Percentiles rank a stretch among this genome's conserved stretches.
These are phyloP conservation scores for Carassius auratus DNA, from an alignment of 2,113 vertebrate genomes.

Conservation along the genomic window DNA sequence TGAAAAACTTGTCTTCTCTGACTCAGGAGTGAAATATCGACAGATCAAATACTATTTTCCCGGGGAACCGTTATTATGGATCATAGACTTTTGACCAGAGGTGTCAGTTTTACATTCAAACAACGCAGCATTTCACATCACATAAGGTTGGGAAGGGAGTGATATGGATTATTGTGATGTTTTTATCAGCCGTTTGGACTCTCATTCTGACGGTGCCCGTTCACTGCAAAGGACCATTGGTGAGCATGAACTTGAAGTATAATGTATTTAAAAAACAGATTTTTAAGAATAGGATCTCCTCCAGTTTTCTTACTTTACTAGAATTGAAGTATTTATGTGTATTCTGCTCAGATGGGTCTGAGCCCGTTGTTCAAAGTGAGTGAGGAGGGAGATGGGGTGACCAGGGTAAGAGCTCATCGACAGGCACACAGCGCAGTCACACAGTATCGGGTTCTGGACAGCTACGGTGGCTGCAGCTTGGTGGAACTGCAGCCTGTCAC, in stretches of 20 bases:
- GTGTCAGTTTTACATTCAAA: too few species aligned
- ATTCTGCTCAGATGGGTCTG: slow-evolving; percentile 81
- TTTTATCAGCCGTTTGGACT: too few species aligned
- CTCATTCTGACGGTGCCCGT: background rate
- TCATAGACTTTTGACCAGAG: too few species aligned
- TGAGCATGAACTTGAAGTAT: background rate
- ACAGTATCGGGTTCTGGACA: slow-evolving; percentile 79
- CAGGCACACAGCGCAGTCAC: slow-evolving; percentile 79
- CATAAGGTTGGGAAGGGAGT: too few species aligned
- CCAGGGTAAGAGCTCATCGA: slow-evolving; percentile 67
- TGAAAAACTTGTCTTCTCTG: too few species aligned
- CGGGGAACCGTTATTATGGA: too few species aligned
- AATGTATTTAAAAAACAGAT: background rate
- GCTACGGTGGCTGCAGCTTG: slow-evolving; percentile 78
- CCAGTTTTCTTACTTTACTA: background rate
- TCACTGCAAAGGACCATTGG: background rate
- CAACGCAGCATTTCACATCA: too few species aligned
- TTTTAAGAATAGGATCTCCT: background rate
- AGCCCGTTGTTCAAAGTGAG: slow-evolving; percentile 80
- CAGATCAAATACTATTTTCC: background rate
- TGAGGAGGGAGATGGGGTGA: slow-evolving; percentile 65
- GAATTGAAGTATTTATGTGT: background rate
- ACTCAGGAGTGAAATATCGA: too few species aligned
- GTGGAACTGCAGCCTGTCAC: slow-evolving; percentile 88
- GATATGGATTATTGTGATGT: too few species aligned